Percentiles rank a stretch among this genome's conserved stretches.
These are phyloP conservation scores for Pristionchus exspectatus DNA, from an alignment of 2,888 invertebrate species.

Conservation along the genomic window DNA sequence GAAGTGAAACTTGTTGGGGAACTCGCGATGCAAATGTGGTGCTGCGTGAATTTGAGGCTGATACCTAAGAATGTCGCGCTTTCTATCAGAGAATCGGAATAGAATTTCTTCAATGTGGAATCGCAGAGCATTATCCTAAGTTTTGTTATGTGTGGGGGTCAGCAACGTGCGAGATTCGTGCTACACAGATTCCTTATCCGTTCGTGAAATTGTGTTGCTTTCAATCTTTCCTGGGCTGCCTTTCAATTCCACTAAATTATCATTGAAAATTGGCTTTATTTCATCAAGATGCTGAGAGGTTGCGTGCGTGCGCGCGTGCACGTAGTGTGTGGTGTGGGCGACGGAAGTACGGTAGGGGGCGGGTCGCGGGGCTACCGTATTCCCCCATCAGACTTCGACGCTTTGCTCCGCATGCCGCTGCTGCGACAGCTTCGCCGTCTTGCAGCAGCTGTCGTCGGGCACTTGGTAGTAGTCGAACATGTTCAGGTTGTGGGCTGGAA, in stretches of 20 bases:
- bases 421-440: background rate
- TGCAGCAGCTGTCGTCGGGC: background rate
- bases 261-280: slow-evolving; percentile 39
- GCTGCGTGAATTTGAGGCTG: too few relatives aligned
- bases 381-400: background rate
- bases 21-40: too few relatives aligned
- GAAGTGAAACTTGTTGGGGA: too few relatives aligned
- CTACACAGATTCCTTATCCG: background rate
- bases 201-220: background rate
- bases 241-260: background rate
- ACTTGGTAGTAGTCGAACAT: slow-evolving; percentile 1
- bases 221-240: background rate
- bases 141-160: background rate
- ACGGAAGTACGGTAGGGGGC: background rate
- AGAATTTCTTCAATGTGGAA: too few relatives aligned
- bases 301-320: background rate
- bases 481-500: background rate
- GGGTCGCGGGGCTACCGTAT: slow-evolving; percentile 14
- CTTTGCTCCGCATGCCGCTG: background rate
- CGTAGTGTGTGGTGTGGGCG: background rate
- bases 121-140: too few relatives aligned
- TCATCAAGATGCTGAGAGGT: background rate
- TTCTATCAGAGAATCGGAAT: too few relatives aligned
- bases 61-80: too few relatives aligned
- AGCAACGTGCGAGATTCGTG: background rate